Evolutionary conservation across 2,888 invertebrate genomes (phyloP).

Genomic region (Nemapogon koenigi): DNA sequence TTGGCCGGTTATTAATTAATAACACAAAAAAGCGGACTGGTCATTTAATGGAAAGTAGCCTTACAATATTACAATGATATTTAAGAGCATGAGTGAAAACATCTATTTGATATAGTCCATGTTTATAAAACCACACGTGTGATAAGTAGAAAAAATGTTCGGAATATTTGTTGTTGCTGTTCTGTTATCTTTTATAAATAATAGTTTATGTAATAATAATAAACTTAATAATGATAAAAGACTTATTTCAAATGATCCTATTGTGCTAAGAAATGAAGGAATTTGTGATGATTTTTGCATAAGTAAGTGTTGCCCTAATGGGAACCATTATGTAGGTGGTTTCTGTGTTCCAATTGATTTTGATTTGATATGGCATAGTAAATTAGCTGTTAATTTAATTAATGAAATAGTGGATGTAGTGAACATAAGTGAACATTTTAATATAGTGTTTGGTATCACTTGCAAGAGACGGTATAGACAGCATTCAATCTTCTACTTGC

Average conservation of each 20-base stretch:
- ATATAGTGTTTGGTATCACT: slow-evolving; percentile 16
- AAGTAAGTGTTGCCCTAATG: slow-evolving; percentile 11
- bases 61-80: too few relatives aligned
- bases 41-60: too few relatives aligned
- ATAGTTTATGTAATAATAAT: too few relatives aligned
- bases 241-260: not conserved
- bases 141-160: too few relatives aligned
- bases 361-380: not conserved
- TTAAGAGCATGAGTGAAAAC: too few relatives aligned
- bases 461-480: slow-evolving; percentile 17
- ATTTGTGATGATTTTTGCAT: slow-evolving; percentile 5
- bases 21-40: too few relatives aligned
- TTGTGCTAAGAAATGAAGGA: not conserved
- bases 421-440: slow-evolving; percentile 14
- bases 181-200: too few relatives aligned
- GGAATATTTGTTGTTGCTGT: too few relatives aligned
- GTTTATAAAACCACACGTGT: too few relatives aligned
- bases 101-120: too few relatives aligned
- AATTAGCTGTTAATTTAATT: slow-evolving; percentile 1
- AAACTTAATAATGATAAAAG: too few relatives aligned
- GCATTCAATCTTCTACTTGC: slow-evolving; percentile 15
- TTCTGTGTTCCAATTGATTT: not conserved
- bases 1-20: too few relatives aligned
- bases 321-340: not conserved
- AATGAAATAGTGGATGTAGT: slow-evolving; percentile 9